Conservation (phyloP, 1,140 invertebrate genomes). For the Tribolium castaneum region DNA sequence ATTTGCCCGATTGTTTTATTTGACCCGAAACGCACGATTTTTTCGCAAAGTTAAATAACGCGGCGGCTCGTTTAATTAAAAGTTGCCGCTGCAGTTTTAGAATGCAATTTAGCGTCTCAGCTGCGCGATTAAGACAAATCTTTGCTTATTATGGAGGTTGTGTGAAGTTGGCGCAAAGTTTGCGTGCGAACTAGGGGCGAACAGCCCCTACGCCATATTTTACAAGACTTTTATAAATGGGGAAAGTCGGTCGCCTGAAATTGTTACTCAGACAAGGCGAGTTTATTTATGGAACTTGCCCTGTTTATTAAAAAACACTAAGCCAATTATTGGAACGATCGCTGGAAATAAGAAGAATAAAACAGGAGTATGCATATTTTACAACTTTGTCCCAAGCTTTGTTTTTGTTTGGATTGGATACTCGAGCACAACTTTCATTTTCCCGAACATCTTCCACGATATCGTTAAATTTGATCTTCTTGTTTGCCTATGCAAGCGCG, state of each 20-base stretch:
- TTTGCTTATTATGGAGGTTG: background rate
- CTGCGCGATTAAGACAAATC: constrained; percentile 11
- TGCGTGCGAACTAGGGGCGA: background rate
- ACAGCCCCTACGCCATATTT: background rate
- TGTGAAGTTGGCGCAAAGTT: background rate
- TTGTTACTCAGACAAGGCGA: too few relatives aligned
- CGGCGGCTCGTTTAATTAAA: background rate
- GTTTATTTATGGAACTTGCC: too few relatives aligned
- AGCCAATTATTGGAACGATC: too few relatives aligned
- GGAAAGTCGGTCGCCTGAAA: background rate
- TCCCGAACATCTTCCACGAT: too few relatives aligned
- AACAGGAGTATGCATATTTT: too few relatives aligned
- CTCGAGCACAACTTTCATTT: too few relatives aligned
- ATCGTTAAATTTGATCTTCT: too few relatives aligned
- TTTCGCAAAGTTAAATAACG: background rate
- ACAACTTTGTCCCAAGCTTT: too few relatives aligned
- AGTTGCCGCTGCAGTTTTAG: background rate
- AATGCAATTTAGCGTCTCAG: constrained; percentile 12
- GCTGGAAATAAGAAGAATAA: too few relatives aligned
- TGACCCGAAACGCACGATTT: background rate
- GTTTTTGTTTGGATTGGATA: too few relatives aligned
- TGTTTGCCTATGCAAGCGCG: too few relatives aligned
- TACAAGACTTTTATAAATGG: background rate
- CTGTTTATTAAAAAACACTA: too few relatives aligned
- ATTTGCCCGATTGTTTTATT: background rate